Evolutionary conservation across 2,888 invertebrate species (phyloP).

Genomic region (Clusia tigrina): DNA sequence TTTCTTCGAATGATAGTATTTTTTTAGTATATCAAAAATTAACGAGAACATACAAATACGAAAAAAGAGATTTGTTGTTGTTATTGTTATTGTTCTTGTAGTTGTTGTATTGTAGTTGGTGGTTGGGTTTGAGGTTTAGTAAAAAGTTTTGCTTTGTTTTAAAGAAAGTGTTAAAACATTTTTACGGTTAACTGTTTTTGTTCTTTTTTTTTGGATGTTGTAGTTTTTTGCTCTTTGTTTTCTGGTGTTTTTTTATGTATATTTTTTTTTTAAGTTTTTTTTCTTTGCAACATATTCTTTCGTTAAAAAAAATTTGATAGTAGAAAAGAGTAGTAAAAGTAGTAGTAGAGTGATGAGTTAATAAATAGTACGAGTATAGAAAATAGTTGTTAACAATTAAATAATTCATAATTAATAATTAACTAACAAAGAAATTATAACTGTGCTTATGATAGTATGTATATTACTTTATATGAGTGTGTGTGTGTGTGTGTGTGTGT

Average conservation of each 20-base stretch:
- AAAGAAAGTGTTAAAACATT: background rate
- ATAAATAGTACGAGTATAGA: background rate
- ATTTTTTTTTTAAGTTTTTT: slow-evolving; percentile 2
- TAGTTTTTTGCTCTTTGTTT: slow-evolving; percentile 16
- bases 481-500: background rate
- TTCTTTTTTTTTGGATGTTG: slow-evolving; percentile 19
- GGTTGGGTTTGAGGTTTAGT: slow-evolving; percentile 11
- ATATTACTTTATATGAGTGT: background rate
- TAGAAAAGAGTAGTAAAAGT: slow-evolving; percentile 1
- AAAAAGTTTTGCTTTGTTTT: slow-evolving; percentile 23
- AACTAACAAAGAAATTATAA: background rate
- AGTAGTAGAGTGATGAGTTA: background rate
- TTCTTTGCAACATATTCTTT: background rate
- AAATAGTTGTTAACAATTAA: background rate
- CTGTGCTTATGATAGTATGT: background rate
- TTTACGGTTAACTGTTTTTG: background rate
- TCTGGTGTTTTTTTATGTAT: background rate
- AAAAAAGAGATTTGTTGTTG: slow-evolving; percentile 62
- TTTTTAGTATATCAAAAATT: slow-evolving; percentile 55
- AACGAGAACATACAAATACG: slow-evolving; percentile 65
- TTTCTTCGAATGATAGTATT: slow-evolving; percentile 62
- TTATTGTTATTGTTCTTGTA: slow-evolving; percentile 21
- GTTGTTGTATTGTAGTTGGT: slow-evolving; percentile 9
- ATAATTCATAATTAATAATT: background rate
- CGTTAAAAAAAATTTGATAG: background rate